Percentiles rank a stretch among this genome's conserved stretches.
phyloP scores from a whole-genome alignment of 2,113 vertebrate species.

The Chaetodon auriga region DNA sequence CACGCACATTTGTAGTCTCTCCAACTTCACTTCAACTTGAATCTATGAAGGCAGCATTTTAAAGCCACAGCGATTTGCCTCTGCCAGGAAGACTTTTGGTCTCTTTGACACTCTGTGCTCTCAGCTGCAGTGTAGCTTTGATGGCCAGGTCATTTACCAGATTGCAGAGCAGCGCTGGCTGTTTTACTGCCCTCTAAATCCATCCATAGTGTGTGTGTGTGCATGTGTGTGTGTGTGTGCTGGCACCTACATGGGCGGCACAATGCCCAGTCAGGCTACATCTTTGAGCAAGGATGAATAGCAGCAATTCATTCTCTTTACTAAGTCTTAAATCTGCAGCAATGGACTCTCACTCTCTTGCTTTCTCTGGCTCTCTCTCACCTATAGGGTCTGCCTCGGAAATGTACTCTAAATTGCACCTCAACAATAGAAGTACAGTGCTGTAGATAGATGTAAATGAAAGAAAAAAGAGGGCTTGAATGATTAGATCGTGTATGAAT shows the following conservation, averaged over 20 bases:
- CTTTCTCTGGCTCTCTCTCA: not conserved
- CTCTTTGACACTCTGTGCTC: not conserved
- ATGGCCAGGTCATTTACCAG: conserved; percentile 73
- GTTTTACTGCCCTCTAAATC: conserved; percentile 71
- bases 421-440: not conserved
- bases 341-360: conserved; percentile 6
- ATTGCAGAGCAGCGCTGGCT: conserved; percentile 59
- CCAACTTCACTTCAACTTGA: not conserved
- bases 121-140: conserved; percentile 38
- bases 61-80: not conserved
- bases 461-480: conserved; percentile 17
- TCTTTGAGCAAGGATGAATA: conserved; percentile 58
- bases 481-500: not conserved
- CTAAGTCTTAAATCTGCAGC: conserved; percentile 53
- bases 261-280: conserved; percentile 27
- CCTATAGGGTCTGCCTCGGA: not conserved
- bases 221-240: conserved; percentile 8
- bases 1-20: not conserved
- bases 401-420: not conserved
- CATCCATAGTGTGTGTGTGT: conserved; percentile 23
- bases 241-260: conserved; percentile 29
- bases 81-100: not conserved
- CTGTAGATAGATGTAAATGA: not conserved
- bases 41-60: not conserved
- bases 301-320: conserved; percentile 57